Conservation (phyloP, 2,888 invertebrate species). For the Gymnoscelis rufifasciata region DNA sequence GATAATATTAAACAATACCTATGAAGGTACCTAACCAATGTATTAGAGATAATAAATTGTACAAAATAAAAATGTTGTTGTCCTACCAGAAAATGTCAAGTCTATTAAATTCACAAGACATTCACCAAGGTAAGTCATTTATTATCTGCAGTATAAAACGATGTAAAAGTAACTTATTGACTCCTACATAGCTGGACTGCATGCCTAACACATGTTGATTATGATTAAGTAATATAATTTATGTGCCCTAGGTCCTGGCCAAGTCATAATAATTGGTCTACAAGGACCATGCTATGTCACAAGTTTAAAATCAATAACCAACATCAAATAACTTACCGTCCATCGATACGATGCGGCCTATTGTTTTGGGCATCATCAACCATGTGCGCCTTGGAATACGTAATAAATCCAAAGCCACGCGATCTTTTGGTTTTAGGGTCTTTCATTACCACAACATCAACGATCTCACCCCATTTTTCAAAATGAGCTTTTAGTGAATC, state of each 20-base stretch:
- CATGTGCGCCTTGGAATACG: conserved; percentile 95
- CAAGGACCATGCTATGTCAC: too few species aligned
- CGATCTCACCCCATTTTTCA: conserved; percentile 97
- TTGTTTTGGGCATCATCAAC: conserved; percentile 97
- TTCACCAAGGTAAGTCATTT: conserved; percentile 67
- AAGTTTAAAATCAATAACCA: too few species aligned
- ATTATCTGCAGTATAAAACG: conserved; percentile 68
- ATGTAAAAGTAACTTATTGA: conserved; percentile 52
- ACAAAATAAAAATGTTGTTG: conserved; percentile 39
- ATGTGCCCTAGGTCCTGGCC: too few species aligned
- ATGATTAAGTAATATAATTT: too few species aligned
- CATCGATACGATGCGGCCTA: conserved; percentile 95
- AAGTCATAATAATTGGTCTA: too few species aligned
- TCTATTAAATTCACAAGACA: conserved; percentile 49
- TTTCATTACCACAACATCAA: conserved; percentile 98
- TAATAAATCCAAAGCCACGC: conserved; percentile 98
- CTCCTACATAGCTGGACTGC: conserved; percentile 73
- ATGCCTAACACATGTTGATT: too few species aligned
- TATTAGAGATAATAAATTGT: background rate
- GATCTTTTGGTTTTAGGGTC: conserved; percentile 97
- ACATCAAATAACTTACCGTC: conserved; percentile 76
- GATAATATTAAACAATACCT: background rate
- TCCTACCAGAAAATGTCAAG: conserved; percentile 73
- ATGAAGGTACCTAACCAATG: background rate
- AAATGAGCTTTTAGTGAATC: conserved; percentile 96